phyloP scores from a whole-genome alignment of 2,888 invertebrate species.

The Acleris literana region DNA sequence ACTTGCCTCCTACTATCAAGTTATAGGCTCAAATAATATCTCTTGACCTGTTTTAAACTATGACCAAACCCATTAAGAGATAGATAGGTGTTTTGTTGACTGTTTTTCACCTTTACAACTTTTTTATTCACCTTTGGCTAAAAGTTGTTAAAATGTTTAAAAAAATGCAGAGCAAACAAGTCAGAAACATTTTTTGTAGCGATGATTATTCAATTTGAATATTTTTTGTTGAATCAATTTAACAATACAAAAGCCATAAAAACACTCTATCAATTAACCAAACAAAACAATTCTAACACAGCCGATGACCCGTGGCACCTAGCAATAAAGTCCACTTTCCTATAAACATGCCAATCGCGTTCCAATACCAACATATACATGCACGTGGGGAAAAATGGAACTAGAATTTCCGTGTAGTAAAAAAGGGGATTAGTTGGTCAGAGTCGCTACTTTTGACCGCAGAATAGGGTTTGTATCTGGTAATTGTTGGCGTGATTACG shows the following conservation, averaged over 20 bases:
- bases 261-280: conserved; percentile 14
- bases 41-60: too few species aligned
- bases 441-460: conserved; percentile 2
- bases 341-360: conserved; percentile 17
- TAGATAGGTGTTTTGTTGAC: too few species aligned
- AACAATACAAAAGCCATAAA: not conserved
- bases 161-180: too few species aligned
- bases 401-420: not conserved
- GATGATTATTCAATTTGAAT: not conserved
- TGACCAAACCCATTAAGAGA: too few species aligned
- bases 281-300: conserved; percentile 16
- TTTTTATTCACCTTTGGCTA: too few species aligned
- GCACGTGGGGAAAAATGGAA: conserved; percentile 8
- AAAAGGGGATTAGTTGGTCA: not conserved
- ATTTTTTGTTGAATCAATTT: not conserved
- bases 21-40: too few species aligned
- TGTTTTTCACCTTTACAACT: too few species aligned
- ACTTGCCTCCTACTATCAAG: too few species aligned
- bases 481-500: conserved; percentile 35
- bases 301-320: conserved; percentile 1
- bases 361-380: conserved; percentile 11
- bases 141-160: too few species aligned
- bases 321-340: conserved; percentile 21
- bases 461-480: conserved; percentile 9
- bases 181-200: not conserved